A percentile compares a stretch with the other conserved stretches of the same genome.
Conservation (phyloP, 2,888 invertebrate genomes). For the Coleophora flavipennella region DNA sequence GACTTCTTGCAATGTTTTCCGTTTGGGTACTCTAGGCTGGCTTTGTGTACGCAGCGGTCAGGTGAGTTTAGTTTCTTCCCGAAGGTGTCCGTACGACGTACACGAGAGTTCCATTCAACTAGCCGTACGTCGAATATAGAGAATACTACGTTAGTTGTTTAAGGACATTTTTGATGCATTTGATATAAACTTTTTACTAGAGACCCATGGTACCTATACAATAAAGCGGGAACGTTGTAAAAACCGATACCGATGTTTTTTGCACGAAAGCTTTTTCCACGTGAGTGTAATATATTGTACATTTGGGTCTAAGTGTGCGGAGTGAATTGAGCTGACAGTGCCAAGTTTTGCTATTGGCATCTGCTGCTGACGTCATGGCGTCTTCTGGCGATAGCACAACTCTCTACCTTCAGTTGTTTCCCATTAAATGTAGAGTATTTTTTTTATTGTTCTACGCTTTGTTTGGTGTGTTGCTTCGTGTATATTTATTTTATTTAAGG, state of each 20-base stretch:
- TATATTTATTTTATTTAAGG: slow-evolving; percentile 62
- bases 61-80: slow-evolving; percentile 62
- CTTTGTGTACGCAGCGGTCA: slow-evolving; percentile 63
- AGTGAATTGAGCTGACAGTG: slow-evolving; percentile 68
- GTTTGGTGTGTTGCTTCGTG: slow-evolving; percentile 70
- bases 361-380: slow-evolving; percentile 28
- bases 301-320: slow-evolving; percentile 71
- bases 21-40: slow-evolving; percentile 52
- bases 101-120: slow-evolving; percentile 57
- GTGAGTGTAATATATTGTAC: slow-evolving; percentile 71
- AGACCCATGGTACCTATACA: slow-evolving; percentile 48
- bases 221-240: slow-evolving; percentile 61
- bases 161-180: slow-evolving; percentile 74
- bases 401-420: slow-evolving; percentile 43
- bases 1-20: slow-evolving; percentile 58
- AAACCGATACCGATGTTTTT: slow-evolving; percentile 62
- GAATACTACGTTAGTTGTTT: slow-evolving; percentile 68
- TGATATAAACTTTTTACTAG: slow-evolving; percentile 73
- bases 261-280: slow-evolving; percentile 66
- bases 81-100: slow-evolving; percentile 57
- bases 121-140: slow-evolving; percentile 57
- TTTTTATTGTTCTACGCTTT: slow-evolving; percentile 56
- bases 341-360: slow-evolving; percentile 71
- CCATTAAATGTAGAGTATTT: slow-evolving; percentile 52
- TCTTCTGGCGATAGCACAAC: slow-evolving; percentile 35